Conservation (phyloP, 1,140 invertebrate genomes). For the Drosophila ogumai region DNA sequence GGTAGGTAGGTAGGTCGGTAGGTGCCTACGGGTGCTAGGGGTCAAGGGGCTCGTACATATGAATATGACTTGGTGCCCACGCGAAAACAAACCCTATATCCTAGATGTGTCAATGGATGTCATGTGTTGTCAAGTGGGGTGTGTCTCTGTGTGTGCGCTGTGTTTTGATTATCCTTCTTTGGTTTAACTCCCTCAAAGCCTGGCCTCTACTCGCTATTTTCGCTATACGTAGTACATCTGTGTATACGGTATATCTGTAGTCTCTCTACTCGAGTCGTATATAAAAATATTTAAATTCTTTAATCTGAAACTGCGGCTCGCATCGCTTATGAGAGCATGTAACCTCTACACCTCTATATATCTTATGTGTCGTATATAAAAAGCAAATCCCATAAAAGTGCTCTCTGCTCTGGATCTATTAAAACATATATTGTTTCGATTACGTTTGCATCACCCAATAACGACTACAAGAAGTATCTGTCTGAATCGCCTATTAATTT, state of each 20-base stretch:
- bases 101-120: slow-evolving; percentile 12
- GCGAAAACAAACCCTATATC: slow-evolving; percentile 33
- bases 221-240: slow-evolving; percentile 21
- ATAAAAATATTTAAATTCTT: slow-evolving; percentile 82
- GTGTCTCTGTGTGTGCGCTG: slow-evolving; percentile 54
- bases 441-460: slow-evolving; percentile 65
- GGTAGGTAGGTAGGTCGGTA: slow-evolving; percentile 46
- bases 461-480: slow-evolving; percentile 41
- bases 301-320: slow-evolving; percentile 63
- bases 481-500: not conserved
- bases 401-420: slow-evolving; percentile 46
- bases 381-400: slow-evolving; percentile 79
- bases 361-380: slow-evolving; percentile 55
- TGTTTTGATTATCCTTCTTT: slow-evolving; percentile 74
- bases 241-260: slow-evolving; percentile 16
- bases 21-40: slow-evolving; percentile 19
- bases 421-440: slow-evolving; percentile 77
- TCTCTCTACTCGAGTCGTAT: slow-evolving; percentile 60
- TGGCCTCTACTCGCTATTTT: slow-evolving; percentile 35
- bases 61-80: slow-evolving; percentile 65
- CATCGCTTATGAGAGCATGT: slow-evolving; percentile 10
- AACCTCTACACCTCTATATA: slow-evolving; percentile 9
- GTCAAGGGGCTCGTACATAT: slow-evolving; percentile 14
- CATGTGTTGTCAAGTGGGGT: slow-evolving; percentile 2
- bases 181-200: slow-evolving; percentile 50